phyloP scores from a whole-genome alignment of 2,888 invertebrate genomes.

The Caenorhabditis sp. region DNA sequence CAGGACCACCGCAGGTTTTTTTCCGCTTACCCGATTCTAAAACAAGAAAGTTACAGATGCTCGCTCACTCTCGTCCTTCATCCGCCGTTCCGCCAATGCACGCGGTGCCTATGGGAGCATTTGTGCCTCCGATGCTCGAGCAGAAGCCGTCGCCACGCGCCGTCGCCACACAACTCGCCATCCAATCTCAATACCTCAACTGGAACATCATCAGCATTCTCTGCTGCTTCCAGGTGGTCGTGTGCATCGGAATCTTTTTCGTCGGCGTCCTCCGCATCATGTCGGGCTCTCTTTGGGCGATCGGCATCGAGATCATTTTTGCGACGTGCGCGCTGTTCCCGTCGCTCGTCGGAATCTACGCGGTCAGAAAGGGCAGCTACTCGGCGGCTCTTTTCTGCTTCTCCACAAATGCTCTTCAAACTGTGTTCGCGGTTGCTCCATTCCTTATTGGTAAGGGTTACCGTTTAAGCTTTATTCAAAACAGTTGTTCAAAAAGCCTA shows the following conservation, averaged over 20 bases:
- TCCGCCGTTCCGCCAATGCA: conserved; percentile 55
- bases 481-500: too few relatives aligned
- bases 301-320: conserved; percentile 54
- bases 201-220: conserved; percentile 50
- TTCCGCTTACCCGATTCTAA: too few relatives aligned
- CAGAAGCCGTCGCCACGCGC: conserved; percentile 43
- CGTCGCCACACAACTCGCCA: conserved; percentile 42
- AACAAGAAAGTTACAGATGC: too few relatives aligned
- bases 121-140: conserved; percentile 37
- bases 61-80: conserved; percentile 40
- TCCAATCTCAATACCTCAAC: conserved; percentile 34
- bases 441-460: conserved; percentile 48
- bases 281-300: conserved; percentile 47
- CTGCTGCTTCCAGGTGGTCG: conserved; percentile 43
- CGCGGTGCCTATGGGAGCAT: conserved; percentile 27
- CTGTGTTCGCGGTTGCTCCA: conserved; percentile 40
- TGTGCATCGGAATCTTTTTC: conserved; percentile 45
- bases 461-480: too few relatives aligned
- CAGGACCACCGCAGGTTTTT: conserved; percentile 21
- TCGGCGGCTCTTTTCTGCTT: conserved; percentile 48
- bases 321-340: conserved; percentile 48
- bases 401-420: conserved; percentile 34
- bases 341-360: conserved; percentile 44
- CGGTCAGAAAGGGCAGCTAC: conserved; percentile 42
- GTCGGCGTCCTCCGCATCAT: conserved; percentile 46